A percentile compares a stretch with the other conserved stretches of the same genome.
Conservation (phyloP, 1,140 invertebrate species). For the Pogonus chalceus region DNA sequence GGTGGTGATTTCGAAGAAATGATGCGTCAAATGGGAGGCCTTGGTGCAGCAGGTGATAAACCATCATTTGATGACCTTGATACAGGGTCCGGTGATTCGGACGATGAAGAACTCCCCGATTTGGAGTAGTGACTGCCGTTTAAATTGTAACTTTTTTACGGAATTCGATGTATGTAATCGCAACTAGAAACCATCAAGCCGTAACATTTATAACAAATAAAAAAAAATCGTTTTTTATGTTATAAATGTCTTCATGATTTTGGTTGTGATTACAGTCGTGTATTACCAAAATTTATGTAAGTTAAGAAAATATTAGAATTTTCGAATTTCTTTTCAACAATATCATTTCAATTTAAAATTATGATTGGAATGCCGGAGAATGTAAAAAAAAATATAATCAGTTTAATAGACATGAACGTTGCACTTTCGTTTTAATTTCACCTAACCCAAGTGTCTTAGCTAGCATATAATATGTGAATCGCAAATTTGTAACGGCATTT, state of each 20-base stretch:
- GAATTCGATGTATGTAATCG: background rate
- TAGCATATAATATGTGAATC: too few species aligned
- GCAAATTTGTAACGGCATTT: too few species aligned
- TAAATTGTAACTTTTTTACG: slow-evolving; percentile 2
- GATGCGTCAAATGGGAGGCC: slow-evolving; percentile 34
- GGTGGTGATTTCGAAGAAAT: slow-evolving; percentile 34
- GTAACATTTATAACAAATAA: background rate
- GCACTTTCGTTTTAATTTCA: background rate
- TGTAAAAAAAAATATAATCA: background rate
- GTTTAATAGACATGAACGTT: background rate
- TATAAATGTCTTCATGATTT: background rate
- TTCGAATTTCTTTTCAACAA: too few species aligned
- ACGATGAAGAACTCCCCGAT: slow-evolving; percentile 33
- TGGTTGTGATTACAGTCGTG: background rate
- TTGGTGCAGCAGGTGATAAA: slow-evolving; percentile 28
- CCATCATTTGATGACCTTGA: slow-evolving; percentile 33
- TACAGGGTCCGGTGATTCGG: slow-evolving; percentile 31
- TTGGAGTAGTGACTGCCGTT: slow-evolving; percentile 25
- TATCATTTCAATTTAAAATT: background rate
- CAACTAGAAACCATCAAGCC: background rate
- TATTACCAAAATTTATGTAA: slow-evolving; percentile 4
- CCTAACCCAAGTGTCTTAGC: slow-evolving; percentile 5
- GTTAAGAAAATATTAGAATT: background rate
- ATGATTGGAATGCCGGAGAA: background rate
- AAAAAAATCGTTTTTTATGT: background rate